These are phyloP conservation scores for Cepaea nemoralis DNA, from an alignment of 1,140 invertebrate species.

Conservation along the genomic window DNA sequence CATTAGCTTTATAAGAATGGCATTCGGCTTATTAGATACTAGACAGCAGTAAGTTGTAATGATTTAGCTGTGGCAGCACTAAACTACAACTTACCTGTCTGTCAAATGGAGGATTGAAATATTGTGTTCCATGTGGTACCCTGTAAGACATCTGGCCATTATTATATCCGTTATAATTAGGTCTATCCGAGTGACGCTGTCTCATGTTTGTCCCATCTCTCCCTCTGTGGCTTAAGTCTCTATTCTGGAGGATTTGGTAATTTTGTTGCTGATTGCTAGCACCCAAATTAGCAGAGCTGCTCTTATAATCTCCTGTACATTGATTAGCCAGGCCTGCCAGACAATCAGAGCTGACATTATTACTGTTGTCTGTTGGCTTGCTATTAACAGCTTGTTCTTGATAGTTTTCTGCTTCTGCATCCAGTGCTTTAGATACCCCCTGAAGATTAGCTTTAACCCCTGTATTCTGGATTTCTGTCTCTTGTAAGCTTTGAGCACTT, in stretches of 20 bases:
- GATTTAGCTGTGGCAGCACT: neutral
- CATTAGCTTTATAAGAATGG: too few relatives aligned
- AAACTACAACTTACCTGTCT: slow-evolving; percentile 10
- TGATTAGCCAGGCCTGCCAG: too few relatives aligned
- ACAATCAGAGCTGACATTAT: too few relatives aligned
- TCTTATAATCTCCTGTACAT: neutral
- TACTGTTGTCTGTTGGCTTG: too few relatives aligned
- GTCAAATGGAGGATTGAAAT: neutral
- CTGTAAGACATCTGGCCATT: neutral
- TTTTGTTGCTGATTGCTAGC: neutral
- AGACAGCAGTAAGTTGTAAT: too few relatives aligned
- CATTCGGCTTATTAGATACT: too few relatives aligned
- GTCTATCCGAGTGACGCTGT: neutral
- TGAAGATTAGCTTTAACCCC: too few relatives aligned
- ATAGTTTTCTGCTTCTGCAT: too few relatives aligned
- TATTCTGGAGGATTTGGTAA: neutral
- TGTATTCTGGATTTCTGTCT: too few relatives aligned
- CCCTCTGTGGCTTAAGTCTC: neutral
- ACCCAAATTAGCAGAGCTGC: neutral
- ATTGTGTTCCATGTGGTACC: neutral
- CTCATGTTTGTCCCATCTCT: neutral
- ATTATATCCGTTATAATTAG: neutral
- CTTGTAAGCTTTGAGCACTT: too few relatives aligned
- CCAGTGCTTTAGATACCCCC: too few relatives aligned
- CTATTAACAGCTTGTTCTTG: too few relatives aligned